phyloP scores from a whole-genome alignment of 2,113 vertebrate genomes.

The Petaurus breviceps region DNA sequence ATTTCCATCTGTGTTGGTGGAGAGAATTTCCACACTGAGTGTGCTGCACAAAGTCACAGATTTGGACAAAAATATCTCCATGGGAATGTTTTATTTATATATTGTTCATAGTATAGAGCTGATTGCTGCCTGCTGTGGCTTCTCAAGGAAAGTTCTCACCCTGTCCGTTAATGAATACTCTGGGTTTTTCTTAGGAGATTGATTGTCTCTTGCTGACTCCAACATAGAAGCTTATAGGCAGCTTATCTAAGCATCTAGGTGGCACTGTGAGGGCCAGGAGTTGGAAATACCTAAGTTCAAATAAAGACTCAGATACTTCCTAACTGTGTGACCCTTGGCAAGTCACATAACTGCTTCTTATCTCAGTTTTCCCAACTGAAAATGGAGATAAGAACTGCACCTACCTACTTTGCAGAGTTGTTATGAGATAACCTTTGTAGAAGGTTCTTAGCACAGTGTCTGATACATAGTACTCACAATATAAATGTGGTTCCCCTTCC shows the following conservation, averaged over 20 bases:
- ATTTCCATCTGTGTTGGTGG: too few species aligned
- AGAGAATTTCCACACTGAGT: too few species aligned
- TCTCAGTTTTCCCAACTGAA: not conserved
- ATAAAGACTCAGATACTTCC: not conserved
- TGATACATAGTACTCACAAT: not conserved
- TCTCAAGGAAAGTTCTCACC: not conserved
- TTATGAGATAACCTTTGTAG: not conserved
- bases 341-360: not conserved
- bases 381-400: not conserved
- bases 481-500: not conserved
- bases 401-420: not conserved
- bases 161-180: not conserved
- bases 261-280: too few species aligned
- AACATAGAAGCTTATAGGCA: not conserved
- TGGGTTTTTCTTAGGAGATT: not conserved
- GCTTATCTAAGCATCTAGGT: too few species aligned
- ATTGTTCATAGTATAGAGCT: too few species aligned
- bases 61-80: too few species aligned
- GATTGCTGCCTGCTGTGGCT: not conserved
- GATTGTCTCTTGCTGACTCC: not conserved
- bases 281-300: not conserved
- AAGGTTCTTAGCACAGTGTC: not conserved
- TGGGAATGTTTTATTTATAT: too few species aligned
- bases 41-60: too few species aligned
- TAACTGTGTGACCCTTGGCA: not conserved